Conservation (phyloP, 2,888 invertebrate species). For the Archaeoteleia sp. region DNA sequence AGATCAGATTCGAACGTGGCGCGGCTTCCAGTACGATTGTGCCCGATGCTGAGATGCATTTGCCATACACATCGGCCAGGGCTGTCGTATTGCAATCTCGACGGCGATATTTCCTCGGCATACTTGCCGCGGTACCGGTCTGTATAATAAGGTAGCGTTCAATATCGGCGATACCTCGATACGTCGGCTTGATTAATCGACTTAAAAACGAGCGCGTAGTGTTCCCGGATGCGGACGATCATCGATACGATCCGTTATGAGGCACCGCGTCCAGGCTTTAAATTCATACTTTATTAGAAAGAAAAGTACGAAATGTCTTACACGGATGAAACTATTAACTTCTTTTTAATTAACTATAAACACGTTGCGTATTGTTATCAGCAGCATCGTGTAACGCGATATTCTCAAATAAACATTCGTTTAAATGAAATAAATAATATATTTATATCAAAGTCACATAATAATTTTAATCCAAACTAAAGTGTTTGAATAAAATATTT, state of each 20-base stretch:
- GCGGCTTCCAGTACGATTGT: background rate
- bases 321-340: constrained; percentile 6
- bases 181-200: constrained; percentile 40
- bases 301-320: constrained; percentile 5
- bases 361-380: too few relatives aligned
- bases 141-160: constrained; percentile 20
- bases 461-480: too few relatives aligned
- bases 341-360: background rate
- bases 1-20: constrained; percentile 6
- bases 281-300: constrained; percentile 18
- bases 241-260: constrained; percentile 20
- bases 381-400: too few relatives aligned
- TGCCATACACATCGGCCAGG: too few relatives aligned
- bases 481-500: too few relatives aligned
- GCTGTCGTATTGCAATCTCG: constrained; percentile 12
- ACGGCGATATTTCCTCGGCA: constrained; percentile 9
- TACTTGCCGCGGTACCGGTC: constrained; percentile 29
- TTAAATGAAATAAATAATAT: too few relatives aligned
- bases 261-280: constrained; percentile 10
- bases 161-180: constrained; percentile 23
- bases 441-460: background rate
- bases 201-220: constrained; percentile 31
- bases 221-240: constrained; percentile 34
- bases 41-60: too few relatives aligned
- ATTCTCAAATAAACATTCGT: background rate